A percentile compares a stretch with the other conserved stretches of the same genome.
Conservation (phyloP, 2,797 vertebrate genomes). For the Parauchenoglanis punctatus region DNA sequence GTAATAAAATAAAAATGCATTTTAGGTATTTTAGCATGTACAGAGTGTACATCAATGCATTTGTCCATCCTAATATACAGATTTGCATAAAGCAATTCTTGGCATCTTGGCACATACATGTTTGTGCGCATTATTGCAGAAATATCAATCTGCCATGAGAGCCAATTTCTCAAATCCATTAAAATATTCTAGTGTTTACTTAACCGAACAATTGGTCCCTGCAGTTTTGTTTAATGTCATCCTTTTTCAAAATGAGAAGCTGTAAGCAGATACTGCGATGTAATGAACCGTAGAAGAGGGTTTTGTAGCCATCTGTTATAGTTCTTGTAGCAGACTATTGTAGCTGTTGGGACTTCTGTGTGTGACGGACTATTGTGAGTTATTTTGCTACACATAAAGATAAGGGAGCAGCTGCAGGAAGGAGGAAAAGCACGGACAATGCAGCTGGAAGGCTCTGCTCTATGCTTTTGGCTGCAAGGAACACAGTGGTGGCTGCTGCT, state of each 20-base stretch:
- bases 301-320: neutral
- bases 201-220: neutral
- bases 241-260: conserved; percentile 6
- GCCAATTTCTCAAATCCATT: neutral
- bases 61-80: neutral
- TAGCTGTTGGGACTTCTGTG: neutral
- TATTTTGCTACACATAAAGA: neutral
- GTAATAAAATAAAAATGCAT: too few species aligned
- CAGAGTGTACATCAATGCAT: neutral
- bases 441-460: conserved; percentile 20
- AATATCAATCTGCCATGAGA: neutral
- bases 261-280: conserved; percentile 2
- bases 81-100: neutral
- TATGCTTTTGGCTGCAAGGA: conserved; percentile 38
- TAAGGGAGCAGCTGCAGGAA: conserved; percentile 2
- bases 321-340: neutral
- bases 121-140: neutral
- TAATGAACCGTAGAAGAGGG: neutral
- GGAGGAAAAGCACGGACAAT: conserved; percentile 2
- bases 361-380: neutral
- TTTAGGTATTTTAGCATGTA: conserved; percentile 3
- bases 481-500: conserved; percentile 52
- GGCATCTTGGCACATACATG: neutral
- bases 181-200: neutral
- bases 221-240: neutral